Percentiles rank a stretch among this genome's conserved stretches.
These are phyloP conservation scores for Ditula angustiorana DNA, from an alignment of 2,888 invertebrate genomes.

Conservation along the genomic window DNA sequence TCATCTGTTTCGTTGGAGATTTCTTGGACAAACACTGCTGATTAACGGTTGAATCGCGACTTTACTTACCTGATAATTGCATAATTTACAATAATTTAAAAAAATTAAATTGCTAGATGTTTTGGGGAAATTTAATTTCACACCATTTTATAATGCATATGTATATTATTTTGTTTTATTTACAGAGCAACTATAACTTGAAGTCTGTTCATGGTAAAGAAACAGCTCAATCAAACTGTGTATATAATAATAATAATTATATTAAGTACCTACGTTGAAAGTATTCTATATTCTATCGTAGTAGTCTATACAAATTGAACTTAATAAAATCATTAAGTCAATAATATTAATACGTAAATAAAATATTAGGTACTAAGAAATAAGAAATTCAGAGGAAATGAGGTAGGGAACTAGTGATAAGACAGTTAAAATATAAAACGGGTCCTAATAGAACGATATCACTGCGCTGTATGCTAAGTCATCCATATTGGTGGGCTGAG, in stretches of 20 bases:
- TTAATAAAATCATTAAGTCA: too few relatives aligned
- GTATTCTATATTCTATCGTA: too few relatives aligned
- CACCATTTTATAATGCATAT: not conserved
- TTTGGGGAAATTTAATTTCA: not conserved
- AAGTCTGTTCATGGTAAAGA: conserved; percentile 16
- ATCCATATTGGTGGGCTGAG: not conserved
- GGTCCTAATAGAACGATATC: too few relatives aligned
- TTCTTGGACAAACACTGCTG: not conserved
- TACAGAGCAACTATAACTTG: not conserved
- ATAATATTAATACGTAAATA: too few relatives aligned
- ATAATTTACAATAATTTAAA: not conserved
- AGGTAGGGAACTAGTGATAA: not conserved
- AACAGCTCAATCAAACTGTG: conserved; percentile 49
- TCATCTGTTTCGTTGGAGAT: not conserved
- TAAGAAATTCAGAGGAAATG: not conserved
- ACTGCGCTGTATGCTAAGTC: too few relatives aligned
- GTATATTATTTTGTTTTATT: not conserved
- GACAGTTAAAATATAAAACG: not conserved
- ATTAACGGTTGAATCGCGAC: not conserved
- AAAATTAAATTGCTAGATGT: not conserved
- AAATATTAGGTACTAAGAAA: not conserved
- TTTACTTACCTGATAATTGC: not conserved
- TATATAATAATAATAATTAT: too few relatives aligned
- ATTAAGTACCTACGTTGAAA: too few relatives aligned
- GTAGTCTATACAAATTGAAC: too few relatives aligned